Base-by-base conservation (phyloP, 2,888 invertebrate species). In the Eretmocerus hayati region DNA sequence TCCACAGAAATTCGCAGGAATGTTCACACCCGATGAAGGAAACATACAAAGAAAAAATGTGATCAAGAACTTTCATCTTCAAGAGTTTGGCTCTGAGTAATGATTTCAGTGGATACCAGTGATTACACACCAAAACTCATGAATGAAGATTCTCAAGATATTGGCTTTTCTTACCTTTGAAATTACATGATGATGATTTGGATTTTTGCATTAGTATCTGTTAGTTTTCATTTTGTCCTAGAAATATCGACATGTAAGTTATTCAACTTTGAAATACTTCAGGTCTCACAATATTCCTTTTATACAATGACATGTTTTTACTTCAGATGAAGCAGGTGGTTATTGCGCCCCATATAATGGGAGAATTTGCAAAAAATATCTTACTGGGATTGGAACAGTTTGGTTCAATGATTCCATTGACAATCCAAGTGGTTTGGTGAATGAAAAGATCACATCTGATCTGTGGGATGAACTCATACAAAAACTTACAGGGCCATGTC, bases 271-370 rank as follows among this genome's bases (percentile, higher is more conserved):
- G n/a, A n/a, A n/a, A n/a, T n/a, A n/a, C n/a, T n/a, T n/a, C n/a
- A n/a, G n/a, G n/a, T n/a, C n/a, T n/a, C n/a, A n/a, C n/a, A n/a
- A n/a, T n/a, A n/a, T n/a, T n/a, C n/a, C n/a, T n/a, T n/a, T n/a
- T n/a, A n/a, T n/a, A n/a, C n/a, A 11, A 26, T 26, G 26, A 9
- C 8, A 26, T 20, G 38, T n/a, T 26, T 26, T 9, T 26, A 5
- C 43, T 38, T 22, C 22, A 54, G 54, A 45, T 45, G 35, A 49
- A 45, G 26, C 47, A 47, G 42, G 42, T 46, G 87, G 90, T 51
- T 88, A 87, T 71, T 93, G 93, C 76, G 87, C 86, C 46, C 84
- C 85, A 31, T 93, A 93, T 72, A 85, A 83, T 76, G 93, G 92
- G 46, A 83, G 86, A 67, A 80, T 87, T 58, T 90, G 90, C 69